Evolutionary conservation across 2,888 invertebrate species (phyloP), one percentile per base, ranked within the genome.

Genomic region (Drosophila prostipennis): DNA sequence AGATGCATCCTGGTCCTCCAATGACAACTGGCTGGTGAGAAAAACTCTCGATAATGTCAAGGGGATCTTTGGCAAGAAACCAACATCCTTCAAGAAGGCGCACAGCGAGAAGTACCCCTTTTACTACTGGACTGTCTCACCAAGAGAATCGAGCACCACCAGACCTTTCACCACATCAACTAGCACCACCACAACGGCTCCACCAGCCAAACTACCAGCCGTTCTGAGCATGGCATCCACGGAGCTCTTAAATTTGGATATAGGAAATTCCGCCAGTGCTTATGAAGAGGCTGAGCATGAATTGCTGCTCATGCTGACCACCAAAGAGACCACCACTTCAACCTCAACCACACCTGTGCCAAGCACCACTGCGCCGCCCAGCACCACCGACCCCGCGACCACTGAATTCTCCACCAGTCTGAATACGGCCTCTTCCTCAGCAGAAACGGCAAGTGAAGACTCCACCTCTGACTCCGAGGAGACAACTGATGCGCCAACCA

Each of bases 11-110:
- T 74, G 71, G 69, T 37, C 53, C 1, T 6, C 56, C 2, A 76
- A 73, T 14, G 64, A 82, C 13, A 68, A 53, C 26, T 77, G 79
- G 79, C 52, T 71, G 26, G 36, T 77, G 11, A 58, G 19, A 1
- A 56, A 61, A 26, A 40, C 48, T 0, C 19, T 53, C 2, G 64
- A 70, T 10, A 61, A 42, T 19, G 51, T 19, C 4, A 80, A 77
- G 45, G 56, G 48, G 0, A 52, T 37, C 6, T 53, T 65, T 1
- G 48, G 26, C 26, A 75, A 73, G 14, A 61, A 61, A 7, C 37
- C 60, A 19, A 6, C 63, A 6, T 49, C 54, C 13, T 48, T 42
- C 2, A 78, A 59, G 32, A 74, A 78, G 49, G 16, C 60, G 11
- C 37, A 63, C 5, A 45, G 29, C 3, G 72, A 48, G 1, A 79